Evolutionary conservation across 2,113 vertebrate genomes (phyloP).

Genomic region (Melanerpes aurifrons): DNA sequence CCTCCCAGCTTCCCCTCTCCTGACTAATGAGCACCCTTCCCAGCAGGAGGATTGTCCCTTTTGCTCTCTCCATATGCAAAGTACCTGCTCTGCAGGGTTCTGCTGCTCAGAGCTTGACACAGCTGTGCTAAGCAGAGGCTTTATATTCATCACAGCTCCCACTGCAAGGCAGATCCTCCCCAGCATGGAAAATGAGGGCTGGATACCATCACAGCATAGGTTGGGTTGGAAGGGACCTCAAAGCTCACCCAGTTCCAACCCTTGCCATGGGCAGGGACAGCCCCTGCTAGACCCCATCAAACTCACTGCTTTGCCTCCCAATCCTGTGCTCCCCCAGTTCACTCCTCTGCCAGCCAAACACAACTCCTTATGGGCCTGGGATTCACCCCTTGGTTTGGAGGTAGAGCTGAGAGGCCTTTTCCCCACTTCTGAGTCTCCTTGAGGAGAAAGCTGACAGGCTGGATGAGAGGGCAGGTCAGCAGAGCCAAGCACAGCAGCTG

Average conservation of each 20-base stretch:
- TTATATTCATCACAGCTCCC: neutral
- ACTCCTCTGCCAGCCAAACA: neutral
- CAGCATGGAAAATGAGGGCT: neutral
- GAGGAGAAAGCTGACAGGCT: neutral
- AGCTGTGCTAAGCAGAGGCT: neutral
- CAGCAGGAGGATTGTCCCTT: neutral
- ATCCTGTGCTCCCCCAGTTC: neutral
- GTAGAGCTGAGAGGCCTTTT: neutral
- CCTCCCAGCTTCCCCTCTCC: neutral
- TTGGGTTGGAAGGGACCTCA: no score
- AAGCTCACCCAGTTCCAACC: no score
- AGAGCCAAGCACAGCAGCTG: constrained; percentile 30
- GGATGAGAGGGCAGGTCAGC: neutral
- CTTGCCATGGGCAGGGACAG: no score
- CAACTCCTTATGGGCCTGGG: neutral
- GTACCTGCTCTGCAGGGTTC: neutral
- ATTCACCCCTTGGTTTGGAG: neutral
- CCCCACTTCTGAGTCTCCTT: neutral
- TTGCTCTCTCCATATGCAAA: neutral
- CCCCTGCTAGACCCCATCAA: no score
- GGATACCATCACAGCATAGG: neutral
- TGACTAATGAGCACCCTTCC: neutral
- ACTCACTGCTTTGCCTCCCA: no score
- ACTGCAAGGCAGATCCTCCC: neutral
- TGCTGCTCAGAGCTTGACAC: neutral